Evolutionary conservation across 2,888 invertebrate species (phyloP), one percentile per base, ranked within the genome.

Genomic region (Campaea margaritaria): DNA sequence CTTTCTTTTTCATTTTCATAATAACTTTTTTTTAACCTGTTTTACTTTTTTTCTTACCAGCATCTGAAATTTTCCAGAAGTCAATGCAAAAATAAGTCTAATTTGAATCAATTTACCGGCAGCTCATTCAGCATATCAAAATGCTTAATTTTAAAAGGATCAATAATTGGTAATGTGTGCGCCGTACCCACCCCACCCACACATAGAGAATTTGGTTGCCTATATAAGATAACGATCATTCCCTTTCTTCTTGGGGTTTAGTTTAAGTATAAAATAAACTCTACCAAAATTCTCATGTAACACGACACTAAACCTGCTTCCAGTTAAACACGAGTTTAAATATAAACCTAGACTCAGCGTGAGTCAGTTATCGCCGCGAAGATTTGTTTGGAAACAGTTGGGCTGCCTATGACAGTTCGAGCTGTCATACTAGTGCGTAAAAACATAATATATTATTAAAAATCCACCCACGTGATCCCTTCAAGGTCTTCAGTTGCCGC

Each of bases 311-410:
- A 67, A 36, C 54, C 45, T 62, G 58, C 64, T 67, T 60, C 67
- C 69, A 76, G 76, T 69, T 70, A 59, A 67, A 52, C 13, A 13
- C 11, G 9, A 68, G 62, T 77, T 79, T 79, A 82, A 80, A 70
- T 81, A 78, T 81, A 82, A 75, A 73, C 68, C 70, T 75, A 70
- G 69, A 75, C 73, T 73, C 69, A 70, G 63, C 58, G 64, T 83
- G 81, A 83, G 61, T 83, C 81, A 82, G 74, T 65, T 53, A 56
- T 15, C 1, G 43, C 16, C n/a, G 34, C 39, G 41, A 56, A 55
- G 50, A 66, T 68, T 58, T 55, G 64, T 68, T 63, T 58, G 63
- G 48, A 59, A 60, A 54, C 60, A 57, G 64, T 61, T 66, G 66
- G 31, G 34, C 15, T 13, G 14, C 27, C 46, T 47, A 41, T 28